Base-by-base conservation (phyloP, 1,140 invertebrate genomes). In the Zaprionus taronus region DNA sequence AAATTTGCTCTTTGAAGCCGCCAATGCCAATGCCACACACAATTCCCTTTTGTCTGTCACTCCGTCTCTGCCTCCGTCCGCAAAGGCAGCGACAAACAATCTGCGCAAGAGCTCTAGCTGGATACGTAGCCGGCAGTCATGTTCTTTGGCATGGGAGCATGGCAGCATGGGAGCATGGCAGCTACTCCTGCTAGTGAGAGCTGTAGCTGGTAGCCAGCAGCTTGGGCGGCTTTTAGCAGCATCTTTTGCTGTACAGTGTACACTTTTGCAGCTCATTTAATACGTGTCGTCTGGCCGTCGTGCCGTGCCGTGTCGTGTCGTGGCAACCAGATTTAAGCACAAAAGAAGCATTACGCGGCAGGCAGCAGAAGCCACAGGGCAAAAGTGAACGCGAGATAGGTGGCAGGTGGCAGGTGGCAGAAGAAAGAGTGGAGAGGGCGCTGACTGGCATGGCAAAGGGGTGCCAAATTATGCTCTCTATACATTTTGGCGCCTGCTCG, bases 261-360 rank as follows among this genome's bases (percentile, higher is more conserved):
- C 77, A 69, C 66, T 79, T 83, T 87, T 80, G 83, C 80, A 87
- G 83, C 83, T 87, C 83, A 87, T 86, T 86, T 87, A 86, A 86
- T 86, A 86, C 83, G 83, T 86, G 83, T 87, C 83, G 83, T 86
- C 83, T 86, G 83, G 77, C 71, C 83, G 47, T 51, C 83, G 76
- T 87, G 41, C 17, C 7, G 41, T 17, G 80, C 77, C 80, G 76
- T 87, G 83, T 83, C 80, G 63, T 83, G 83, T 83, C 80, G 63
- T 87, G 83, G 83, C 83, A 86, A 86, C 83, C 83, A 86, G 83
- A 87, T 86, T 83, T 86, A 86, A 86, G 83, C 83, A 83, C 80
- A 86, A 86, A 86, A 86, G 83, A 67, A 83, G 83, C 83, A 86
- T 86, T 86, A 86, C 77, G 83, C 83, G 81, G 77, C 81, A 76